Percentiles rank a stretch among this genome's conserved stretches.
Evolutionary conservation across 2,888 invertebrate species (phyloP).

Genomic region (Rhagium mordax): DNA sequence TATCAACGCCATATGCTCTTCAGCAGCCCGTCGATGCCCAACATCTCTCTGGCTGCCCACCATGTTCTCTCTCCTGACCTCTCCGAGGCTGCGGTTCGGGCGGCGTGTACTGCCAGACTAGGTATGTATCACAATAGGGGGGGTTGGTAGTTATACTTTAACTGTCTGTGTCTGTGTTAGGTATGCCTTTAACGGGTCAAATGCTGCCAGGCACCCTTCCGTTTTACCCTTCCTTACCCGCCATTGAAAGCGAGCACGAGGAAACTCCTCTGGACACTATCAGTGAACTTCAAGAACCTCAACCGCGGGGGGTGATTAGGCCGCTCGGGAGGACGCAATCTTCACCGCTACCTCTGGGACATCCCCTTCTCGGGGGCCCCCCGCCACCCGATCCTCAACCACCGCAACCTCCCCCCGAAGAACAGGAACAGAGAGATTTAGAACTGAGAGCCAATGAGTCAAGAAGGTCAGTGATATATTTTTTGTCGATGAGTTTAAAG

Average conservation of each 20-base stretch:
- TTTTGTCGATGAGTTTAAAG: neutral
- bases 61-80: constrained; percentile 70
- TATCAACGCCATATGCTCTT: constrained; percentile 82
- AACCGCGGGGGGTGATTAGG: constrained; percentile 70
- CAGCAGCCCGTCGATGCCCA: constrained; percentile 97
- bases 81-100: constrained; percentile 86
- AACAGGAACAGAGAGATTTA: constrained; percentile 68
- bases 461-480: constrained; percentile 61
- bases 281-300: constrained; percentile 65
- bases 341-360: constrained; percentile 91
- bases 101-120: constrained; percentile 79
- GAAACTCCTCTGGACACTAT: constrained; percentile 69
- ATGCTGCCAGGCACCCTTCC: constrained; percentile 80
- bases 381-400: constrained; percentile 55
- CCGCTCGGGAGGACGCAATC: constrained; percentile 95
- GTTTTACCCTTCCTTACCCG: constrained; percentile 80
- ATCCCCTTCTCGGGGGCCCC: constrained; percentile 80
- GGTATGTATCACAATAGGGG: constrained; percentile 58
- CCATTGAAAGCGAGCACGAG: constrained; percentile 75
- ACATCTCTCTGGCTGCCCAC: constrained; percentile 85
- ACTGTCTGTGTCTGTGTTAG: constrained; percentile 24
- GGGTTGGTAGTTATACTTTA: too few species aligned
- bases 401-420: constrained; percentile 79
- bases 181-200: constrained; percentile 78
- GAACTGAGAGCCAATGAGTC: constrained; percentile 70